A percentile compares a stretch with the other conserved stretches of the same genome.
Evolutionary conservation across 1,140 invertebrate genomes (phyloP).

Genomic region (Leptinotarsa texana): DNA sequence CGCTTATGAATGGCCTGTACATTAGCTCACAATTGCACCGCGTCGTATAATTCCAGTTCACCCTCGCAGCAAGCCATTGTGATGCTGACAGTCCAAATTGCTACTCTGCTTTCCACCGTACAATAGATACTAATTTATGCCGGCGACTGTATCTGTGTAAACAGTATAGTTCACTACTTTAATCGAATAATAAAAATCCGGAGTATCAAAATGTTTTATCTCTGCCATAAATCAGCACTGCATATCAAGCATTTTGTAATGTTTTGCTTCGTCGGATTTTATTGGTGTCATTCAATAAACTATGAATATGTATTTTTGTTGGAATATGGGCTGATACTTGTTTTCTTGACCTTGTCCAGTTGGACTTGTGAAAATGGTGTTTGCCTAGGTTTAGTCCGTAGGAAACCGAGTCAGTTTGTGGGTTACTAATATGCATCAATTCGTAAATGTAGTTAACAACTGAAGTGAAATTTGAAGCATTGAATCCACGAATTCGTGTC

Average conservation of each 20-base stretch:
- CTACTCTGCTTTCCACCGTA: conserved; percentile 40
- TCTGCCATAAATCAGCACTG: conserved; percentile 33
- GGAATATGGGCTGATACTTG: not conserved
- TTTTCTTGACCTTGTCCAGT: too few relatives aligned
- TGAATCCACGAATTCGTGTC: too few relatives aligned
- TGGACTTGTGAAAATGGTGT: too few relatives aligned
- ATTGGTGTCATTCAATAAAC: not conserved
- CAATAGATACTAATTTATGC: conserved; percentile 51
- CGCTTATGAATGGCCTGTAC: conserved; percentile 30
- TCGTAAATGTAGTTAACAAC: too few relatives aligned
- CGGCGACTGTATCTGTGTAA: conserved; percentile 39
- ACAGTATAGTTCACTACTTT: conserved; percentile 41
- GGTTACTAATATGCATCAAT: too few relatives aligned
- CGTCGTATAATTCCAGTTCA: conserved; percentile 42
- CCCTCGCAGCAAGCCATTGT: conserved; percentile 39
- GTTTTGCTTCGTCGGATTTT: not conserved
- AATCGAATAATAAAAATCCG: conserved; percentile 44
- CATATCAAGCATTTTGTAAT: conserved; percentile 22
- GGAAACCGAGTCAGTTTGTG: too few relatives aligned
- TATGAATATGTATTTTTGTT: not conserved
- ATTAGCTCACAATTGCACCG: conserved; percentile 44
- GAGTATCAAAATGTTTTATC: conserved; percentile 43
- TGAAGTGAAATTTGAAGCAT: too few relatives aligned
- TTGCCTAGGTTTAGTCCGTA: too few relatives aligned
- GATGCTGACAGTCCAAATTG: conserved; percentile 43